These are phyloP conservation scores for Andrena bicolor DNA, from an alignment of 2,888 invertebrate genomes.

Conservation along the genomic window DNA sequence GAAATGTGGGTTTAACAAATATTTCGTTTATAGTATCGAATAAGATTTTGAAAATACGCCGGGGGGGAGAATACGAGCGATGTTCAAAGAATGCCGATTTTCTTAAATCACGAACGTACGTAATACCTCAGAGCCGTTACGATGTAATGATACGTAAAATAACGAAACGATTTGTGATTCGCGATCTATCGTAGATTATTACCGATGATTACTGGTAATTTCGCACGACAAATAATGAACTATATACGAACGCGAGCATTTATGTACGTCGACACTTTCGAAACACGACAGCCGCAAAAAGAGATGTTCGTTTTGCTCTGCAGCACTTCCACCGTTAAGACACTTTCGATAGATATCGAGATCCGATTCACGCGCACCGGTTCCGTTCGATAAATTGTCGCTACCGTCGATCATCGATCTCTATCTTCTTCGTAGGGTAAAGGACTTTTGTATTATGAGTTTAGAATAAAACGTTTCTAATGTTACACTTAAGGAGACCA, in stretches of 20 bases:
- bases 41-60: slow-evolving; percentile 39
- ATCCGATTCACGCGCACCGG: slow-evolving; percentile 22
- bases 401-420: slow-evolving; percentile 44
- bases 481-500: slow-evolving; percentile 48
- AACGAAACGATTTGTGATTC: slow-evolving; percentile 63
- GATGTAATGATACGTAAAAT: slow-evolving; percentile 60
- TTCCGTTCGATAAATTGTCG: slow-evolving; percentile 39
- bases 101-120: slow-evolving; percentile 54
- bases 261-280: slow-evolving; percentile 54
- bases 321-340: slow-evolving; percentile 20
- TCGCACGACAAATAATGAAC: slow-evolving; percentile 62
- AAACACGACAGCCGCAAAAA: slow-evolving; percentile 34
- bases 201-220: slow-evolving; percentile 49
- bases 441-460: slow-evolving; percentile 52
- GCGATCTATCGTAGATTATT: slow-evolving; percentile 62
- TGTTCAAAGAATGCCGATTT: slow-evolving; percentile 46
- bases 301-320: slow-evolving; percentile 28
- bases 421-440: slow-evolving; percentile 53
- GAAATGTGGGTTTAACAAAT: slow-evolving; percentile 32
- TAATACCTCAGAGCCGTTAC: slow-evolving; percentile 63
- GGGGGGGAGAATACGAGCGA: slow-evolving; percentile 30
- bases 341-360: slow-evolving; percentile 33
- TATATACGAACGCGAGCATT: slow-evolving; percentile 50
- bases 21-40: slow-evolving; percentile 43
- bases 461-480: slow-evolving; percentile 47